These are phyloP conservation scores for Ranitomeya variabilis DNA, from an alignment of 2,113 vertebrate genomes.

Conservation along the genomic window DNA sequence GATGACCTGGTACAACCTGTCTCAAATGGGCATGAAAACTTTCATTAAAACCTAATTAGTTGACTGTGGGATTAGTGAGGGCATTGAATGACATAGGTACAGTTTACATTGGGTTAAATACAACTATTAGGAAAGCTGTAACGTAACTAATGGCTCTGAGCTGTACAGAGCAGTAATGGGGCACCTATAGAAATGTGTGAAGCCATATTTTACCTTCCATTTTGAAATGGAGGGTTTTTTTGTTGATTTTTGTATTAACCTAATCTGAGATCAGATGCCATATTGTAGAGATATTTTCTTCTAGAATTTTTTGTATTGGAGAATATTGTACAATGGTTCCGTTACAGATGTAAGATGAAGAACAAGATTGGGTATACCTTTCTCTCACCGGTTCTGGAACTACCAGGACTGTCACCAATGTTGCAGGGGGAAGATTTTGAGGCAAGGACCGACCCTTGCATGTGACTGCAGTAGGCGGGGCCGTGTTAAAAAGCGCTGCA, in stretches of 20 bases:
- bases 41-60: slow-evolving; percentile 19
- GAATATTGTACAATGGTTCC: too few species aligned
- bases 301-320: too few species aligned
- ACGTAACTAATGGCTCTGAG: background rate
- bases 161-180: background rate
- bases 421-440: too few species aligned
- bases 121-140: background rate
- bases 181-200: background rate
- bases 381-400: too few species aligned
- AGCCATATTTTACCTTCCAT: background rate
- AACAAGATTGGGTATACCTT: too few species aligned
- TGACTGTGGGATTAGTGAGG: background rate
- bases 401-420: too few species aligned
- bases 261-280: background rate
- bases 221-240: background rate
- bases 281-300: background rate
- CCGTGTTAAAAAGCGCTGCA: too few species aligned
- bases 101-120: background rate
- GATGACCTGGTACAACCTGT: background rate
- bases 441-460: too few species aligned
- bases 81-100: background rate
- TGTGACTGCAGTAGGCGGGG: too few species aligned
- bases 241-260: background rate
- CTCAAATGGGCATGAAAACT: background rate
- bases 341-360: too few species aligned